A percentile compares a stretch with the other conserved stretches of the same genome.
phyloP scores from a whole-genome alignment of 2,797 vertebrate genomes.

The Anguilla marmorata region DNA sequence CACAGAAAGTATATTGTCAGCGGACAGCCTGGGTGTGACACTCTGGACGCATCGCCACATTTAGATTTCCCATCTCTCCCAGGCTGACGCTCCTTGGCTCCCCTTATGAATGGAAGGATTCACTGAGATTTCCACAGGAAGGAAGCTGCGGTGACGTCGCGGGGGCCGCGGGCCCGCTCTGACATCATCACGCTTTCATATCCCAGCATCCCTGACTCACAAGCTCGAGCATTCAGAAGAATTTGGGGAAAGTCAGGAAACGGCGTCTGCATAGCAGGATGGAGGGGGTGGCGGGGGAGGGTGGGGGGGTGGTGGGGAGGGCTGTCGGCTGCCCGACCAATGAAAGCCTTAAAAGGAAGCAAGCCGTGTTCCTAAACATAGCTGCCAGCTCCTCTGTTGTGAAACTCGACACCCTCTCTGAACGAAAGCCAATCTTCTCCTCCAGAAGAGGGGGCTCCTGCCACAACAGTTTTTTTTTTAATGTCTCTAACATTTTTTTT shows the following conservation, averaged over 20 bases:
- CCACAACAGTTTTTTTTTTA: not conserved
- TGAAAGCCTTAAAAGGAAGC: constrained; percentile 58
- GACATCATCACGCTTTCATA: constrained; percentile 49
- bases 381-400: constrained; percentile 45
- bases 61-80: not conserved
- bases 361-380: constrained; percentile 41
- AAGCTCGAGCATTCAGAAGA: constrained; percentile 40
- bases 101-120: constrained; percentile 33
- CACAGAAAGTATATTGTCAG: not conserved
- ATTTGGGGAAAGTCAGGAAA: constrained; percentile 49
- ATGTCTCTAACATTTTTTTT: not conserved
- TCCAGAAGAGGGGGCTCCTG: constrained; percentile 12
- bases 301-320: constrained; percentile 27
- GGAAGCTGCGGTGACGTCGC: constrained; percentile 51
- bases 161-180: constrained; percentile 32
- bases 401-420: constrained; percentile 48
- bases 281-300: constrained; percentile 31
- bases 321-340: constrained; percentile 22
- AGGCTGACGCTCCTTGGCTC: constrained; percentile 2
- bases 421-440: not conserved
- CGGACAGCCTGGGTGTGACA: not conserved
- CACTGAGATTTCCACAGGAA: constrained; percentile 35
- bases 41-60: not conserved
- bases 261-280: constrained; percentile 39
- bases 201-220: constrained; percentile 52